Base-by-base conservation (phyloP, 2,888 invertebrate genomes). In the Catocala nupta region DNA sequence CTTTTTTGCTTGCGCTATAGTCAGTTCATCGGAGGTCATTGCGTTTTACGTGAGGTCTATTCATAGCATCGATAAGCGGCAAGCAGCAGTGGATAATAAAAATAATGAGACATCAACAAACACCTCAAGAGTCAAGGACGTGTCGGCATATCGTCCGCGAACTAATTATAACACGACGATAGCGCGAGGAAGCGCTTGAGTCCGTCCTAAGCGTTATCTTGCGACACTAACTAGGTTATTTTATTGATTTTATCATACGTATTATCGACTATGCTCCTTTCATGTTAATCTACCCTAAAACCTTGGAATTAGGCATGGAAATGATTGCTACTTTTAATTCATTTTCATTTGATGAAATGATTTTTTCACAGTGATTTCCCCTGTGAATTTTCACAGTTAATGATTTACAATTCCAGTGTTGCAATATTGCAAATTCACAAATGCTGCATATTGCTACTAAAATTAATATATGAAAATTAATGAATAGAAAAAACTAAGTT, bases 71-170 rank as follows among this genome's bases (percentile, higher is more conserved):
- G 55, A 34, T 45, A 11, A 34, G 11, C n/a, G 10, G 3, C 47
- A 49, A 47, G 48, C 59, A 10, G 71, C 61, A 57, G 53, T 16
- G 16, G 53, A 59, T 54, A 59, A 66, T 52, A 47, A 66, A 74
- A 70, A 74, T 65, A 75, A 60, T 39, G 7, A 11, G 44, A 34
- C 44, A 57, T 39, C 33, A 65, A 55, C 44, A 52, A 62, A 62
- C 48, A 63, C 49, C 63, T 59, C 57, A 16, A 47, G 57, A 65
- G 79, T 70, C 81, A 80, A 81, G 81, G 81, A 58, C 78, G 68
- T 55, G 36, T 48, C 56, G 34, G 51, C 64, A 67, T 77, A 76
- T 66, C 68, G 54, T 62, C 58, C 61, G 68, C 63, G 62, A 16
- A 59, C 74, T 73, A 81, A 78, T 77, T 77, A 70, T 66, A 67